Conservation (phyloP, 2,113 vertebrate species). For the Phrynocephalus versicolor region DNA sequence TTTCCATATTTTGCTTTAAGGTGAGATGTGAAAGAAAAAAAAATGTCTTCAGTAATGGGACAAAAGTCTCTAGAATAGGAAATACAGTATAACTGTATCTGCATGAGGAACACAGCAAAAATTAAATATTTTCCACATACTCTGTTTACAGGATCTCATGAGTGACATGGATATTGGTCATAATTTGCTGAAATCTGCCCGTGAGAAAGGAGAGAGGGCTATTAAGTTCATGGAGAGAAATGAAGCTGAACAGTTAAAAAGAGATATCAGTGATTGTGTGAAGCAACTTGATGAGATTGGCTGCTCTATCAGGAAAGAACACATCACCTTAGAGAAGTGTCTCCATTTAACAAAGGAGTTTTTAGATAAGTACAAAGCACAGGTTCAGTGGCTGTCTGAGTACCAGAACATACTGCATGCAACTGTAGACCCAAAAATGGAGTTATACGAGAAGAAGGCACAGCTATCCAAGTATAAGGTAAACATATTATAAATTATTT, state of each 20-base stretch:
- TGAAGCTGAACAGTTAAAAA: conserved; percentile 81
- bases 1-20: neutral
- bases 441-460: conserved; percentile 94
- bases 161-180: conserved; percentile 91
- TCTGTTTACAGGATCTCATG: conserved; percentile 67
- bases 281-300: conserved; percentile 86
- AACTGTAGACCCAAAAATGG: conserved; percentile 87
- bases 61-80: too few species aligned
- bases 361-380: conserved; percentile 86
- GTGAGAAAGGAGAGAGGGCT: conserved; percentile 86
- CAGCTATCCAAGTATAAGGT: conserved; percentile 97
- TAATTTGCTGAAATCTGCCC: conserved; percentile 86
- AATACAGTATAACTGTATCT: neutral
- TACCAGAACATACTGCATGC: conserved; percentile 78
- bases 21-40: neutral
- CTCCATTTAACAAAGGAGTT: conserved; percentile 90
- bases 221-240: conserved; percentile 81
- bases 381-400: conserved; percentile 87
- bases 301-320: conserved; percentile 84
- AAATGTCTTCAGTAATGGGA: neutral
- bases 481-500: conserved; percentile 15
- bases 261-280: conserved; percentile 79
- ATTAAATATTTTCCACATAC: neutral
- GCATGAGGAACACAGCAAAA: neutral
- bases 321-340: conserved; percentile 83